Evolutionary conservation across 2,888 invertebrate species (phyloP), one percentile per base, ranked within the genome.

Genomic region (Oscheius sp.): DNA sequence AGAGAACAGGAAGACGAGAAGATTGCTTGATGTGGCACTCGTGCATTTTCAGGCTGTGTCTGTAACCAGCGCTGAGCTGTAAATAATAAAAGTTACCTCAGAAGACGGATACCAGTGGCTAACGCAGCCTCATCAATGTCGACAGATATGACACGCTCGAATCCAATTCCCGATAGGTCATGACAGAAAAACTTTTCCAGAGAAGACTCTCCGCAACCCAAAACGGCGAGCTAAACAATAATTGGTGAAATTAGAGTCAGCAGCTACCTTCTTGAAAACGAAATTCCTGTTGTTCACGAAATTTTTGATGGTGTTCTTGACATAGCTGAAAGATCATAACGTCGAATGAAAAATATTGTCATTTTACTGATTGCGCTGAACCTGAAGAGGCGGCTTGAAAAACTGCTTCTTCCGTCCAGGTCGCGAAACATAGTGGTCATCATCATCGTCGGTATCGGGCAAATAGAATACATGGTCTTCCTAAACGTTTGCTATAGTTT

Each of bases 201-300:
- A 13, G 79, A 81, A 73, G 78, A 75, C 59, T 78, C 79, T 1
- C 81, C 81, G 62, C 81, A 81, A 35, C 81, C 81, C 73, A 81
- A 76, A 2, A 81, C 58, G 11, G 66, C 74, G 10, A 74, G 37
- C 74, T 74, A 32, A 21, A 11, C 5, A 35, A 62, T 5, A 1
- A 11, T 21, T 53, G 53, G 3, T 3, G n/a, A 13, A 21, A 63
- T 21, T 21, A 21, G 21, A 21, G 21, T 21, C 21, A 21, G 21
- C 21, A 42, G 13, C 13, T 55, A 70, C 70, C 70, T 70, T 70
- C 21, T 47, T 70, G 29, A 70, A 11, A 5, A n/a, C 11, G 29
- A 32, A 21, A 7, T 58, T 48, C 4, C 48, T 29, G 9, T 57
- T 42, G 13, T 32, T 21, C 10, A 51, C 47, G 37, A n/a, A 70